Evolutionary conservation across 1,140 invertebrate species (phyloP).

Genomic region (Drosophila seguyi): DNA sequence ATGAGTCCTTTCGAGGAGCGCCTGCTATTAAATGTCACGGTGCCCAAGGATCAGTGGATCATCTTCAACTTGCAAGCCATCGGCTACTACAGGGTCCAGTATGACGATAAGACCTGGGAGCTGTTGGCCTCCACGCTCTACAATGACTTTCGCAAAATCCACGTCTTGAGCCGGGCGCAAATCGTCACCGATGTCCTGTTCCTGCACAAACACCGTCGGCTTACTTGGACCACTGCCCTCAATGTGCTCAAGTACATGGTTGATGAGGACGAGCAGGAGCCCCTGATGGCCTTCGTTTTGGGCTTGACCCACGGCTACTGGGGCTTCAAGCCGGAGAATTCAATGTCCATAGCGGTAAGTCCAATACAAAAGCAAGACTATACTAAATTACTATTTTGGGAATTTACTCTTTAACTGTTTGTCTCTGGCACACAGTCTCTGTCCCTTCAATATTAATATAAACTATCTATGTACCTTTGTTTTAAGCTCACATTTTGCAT

Average conservation of each 20-base stretch:
- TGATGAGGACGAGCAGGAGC: slow-evolving; percentile 46
- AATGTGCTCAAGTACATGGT: slow-evolving; percentile 45
- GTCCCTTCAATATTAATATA: background rate
- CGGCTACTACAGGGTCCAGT: slow-evolving; percentile 90
- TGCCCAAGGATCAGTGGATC: slow-evolving; percentile 86
- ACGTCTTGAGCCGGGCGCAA: slow-evolving; percentile 90
- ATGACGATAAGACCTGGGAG: slow-evolving; percentile 89
- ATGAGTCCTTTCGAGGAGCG: slow-evolving; percentile 76
- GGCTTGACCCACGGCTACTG: slow-evolving; percentile 41
- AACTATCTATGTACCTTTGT: background rate
- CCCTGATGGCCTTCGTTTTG: slow-evolving; percentile 39
- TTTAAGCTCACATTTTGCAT: background rate
- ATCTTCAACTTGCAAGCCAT: slow-evolving; percentile 87
- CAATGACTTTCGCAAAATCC: slow-evolving; percentile 86
- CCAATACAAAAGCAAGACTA: too few relatives aligned
- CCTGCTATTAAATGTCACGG: slow-evolving; percentile 65
- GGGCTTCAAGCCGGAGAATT: slow-evolving; percentile 32
- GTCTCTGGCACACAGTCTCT: too few relatives aligned
- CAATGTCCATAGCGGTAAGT: slow-evolving; percentile 33
- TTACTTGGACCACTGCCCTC: slow-evolving; percentile 20
- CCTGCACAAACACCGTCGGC: slow-evolving; percentile 76
- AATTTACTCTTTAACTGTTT: too few relatives aligned
- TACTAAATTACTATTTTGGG: too few relatives aligned
- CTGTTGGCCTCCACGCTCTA: slow-evolving; percentile 86
- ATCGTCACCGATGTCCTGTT: slow-evolving; percentile 91